Percentiles rank a stretch among this genome's conserved stretches.
Conservation (phyloP, 2,888 invertebrate species). For the Phaonia tiefii region DNA sequence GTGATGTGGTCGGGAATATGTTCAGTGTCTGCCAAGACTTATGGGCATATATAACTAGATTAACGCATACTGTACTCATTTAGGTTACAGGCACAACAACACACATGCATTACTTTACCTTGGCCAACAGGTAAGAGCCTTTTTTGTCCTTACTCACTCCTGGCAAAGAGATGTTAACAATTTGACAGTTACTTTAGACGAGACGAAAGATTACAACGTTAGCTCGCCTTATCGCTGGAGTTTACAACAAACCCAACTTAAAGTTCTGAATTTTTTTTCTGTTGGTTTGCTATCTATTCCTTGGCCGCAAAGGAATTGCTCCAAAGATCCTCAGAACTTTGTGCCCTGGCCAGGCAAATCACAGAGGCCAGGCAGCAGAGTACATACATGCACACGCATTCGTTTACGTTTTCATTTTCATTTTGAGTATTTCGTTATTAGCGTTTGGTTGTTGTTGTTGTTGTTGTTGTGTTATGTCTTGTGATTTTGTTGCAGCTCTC, state of each 20-base stretch:
- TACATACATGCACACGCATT: too few species aligned
- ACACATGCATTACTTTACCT: not conserved
- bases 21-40: slow-evolving; percentile 53
- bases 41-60: slow-evolving; percentile 67
- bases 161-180: slow-evolving; percentile 66
- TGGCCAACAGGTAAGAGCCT: not conserved
- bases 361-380: slow-evolving; percentile 36
- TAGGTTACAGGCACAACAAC: slow-evolving; percentile 34
- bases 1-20: not conserved
- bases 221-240: slow-evolving; percentile 61
- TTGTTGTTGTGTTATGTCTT: not conserved
- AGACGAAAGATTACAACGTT: slow-evolving; percentile 65
- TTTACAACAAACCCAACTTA: slow-evolving; percentile 42
- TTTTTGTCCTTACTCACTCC: not conserved
- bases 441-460: not conserved
- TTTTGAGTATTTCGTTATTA: slow-evolving; percentile 1
- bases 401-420: slow-evolving; percentile 53
- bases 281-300: too few species aligned
- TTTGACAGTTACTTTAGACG: slow-evolving; percentile 68
- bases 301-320: too few species aligned
- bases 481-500: slow-evolving; percentile 27
- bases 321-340: slow-evolving; percentile 5
- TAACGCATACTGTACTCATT: slow-evolving; percentile 60
- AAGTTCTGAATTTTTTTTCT: slow-evolving; percentile 28
- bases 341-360: not conserved